Base-by-base conservation (phyloP, 2,888 invertebrate genomes). In the Itoplectis maculator region DNA sequence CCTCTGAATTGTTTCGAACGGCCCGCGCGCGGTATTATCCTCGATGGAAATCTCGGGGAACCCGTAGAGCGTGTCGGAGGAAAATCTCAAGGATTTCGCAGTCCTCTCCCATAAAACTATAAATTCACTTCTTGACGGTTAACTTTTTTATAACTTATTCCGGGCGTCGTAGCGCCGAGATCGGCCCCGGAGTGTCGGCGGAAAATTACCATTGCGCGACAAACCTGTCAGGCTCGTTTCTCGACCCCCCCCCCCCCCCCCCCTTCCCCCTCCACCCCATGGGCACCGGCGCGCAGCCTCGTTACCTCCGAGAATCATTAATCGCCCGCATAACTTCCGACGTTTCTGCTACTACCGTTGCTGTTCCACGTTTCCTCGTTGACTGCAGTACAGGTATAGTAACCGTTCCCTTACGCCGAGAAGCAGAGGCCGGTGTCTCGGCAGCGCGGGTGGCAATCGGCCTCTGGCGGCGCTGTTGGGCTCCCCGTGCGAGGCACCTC, bases 241-340 rank as follows among this genome's bases (percentile, higher is more conserved):
- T 40, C 69, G n/a, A n/a, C n/a, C n/a, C n/a, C n/a, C n/a, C n/a
- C n/a, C n/a, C n/a, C n/a, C n/a, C n/a, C n/a, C n/a, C n/a, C n/a
- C n/a, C n/a, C n/a, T n/a, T n/a, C n/a, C n/a, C n/a, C n/a, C n/a
- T n/a, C n/a, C n/a, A 51, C 74, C 45, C 47, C 65, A 29, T 63
- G 2, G n/a, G 59, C 47, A 69, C 40, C 37, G n/a, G n/a, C n/a
- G n/a, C 59, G 54, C 59, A 47, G 76, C 59, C 37, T 72, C 70
- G 73, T 76, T 65, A 72, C 59, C 9, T n/a, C n/a, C n/a, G 15
- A 82, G 82, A 86, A 85, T 86, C 84, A 85, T 86, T 86, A 86
- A 86, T 87, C 85, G 79, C 81, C 63, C 81, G 79, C 81, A 83
- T 83, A 84, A 84, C 70, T 85, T 86, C 83, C 61, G 78, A 77